phyloP scores from a whole-genome alignment of 2,113 vertebrate species.

The Crocuta crocuta region DNA sequence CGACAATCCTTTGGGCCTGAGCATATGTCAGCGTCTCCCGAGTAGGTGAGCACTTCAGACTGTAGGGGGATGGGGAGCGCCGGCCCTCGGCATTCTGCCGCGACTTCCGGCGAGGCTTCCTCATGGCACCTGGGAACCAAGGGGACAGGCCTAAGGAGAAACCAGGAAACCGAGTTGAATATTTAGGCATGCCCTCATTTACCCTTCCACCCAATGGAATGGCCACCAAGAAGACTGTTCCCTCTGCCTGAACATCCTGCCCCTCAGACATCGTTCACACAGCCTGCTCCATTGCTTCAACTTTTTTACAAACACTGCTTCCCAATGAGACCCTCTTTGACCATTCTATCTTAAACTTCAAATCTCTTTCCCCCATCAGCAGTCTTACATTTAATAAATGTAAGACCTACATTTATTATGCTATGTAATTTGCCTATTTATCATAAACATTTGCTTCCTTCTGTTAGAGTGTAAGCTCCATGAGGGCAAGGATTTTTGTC shows the following conservation, averaged over 20 bases:
- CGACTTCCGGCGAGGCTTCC: slow-evolving; percentile 94
- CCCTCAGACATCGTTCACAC: background rate
- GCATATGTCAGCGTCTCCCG: slow-evolving; percentile 96
- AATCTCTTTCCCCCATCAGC: background rate
- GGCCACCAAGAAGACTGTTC: background rate
- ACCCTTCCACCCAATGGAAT: background rate
- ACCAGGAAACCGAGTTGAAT: slow-evolving; percentile 27
- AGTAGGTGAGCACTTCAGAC: slow-evolving; percentile 93
- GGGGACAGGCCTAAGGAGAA: slow-evolving; percentile 51
- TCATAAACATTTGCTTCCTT: background rate
- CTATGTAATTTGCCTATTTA: background rate
- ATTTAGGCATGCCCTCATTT: background rate
- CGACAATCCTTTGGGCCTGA: slow-evolving; percentile 97
- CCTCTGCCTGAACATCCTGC: background rate
- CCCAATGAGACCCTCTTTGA: background rate
- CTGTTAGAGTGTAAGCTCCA: background rate
- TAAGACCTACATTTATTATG: background rate
- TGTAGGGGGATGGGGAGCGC: slow-evolving; percentile 94
- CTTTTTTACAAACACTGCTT: background rate
- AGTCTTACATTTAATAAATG: background rate
- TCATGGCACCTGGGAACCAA: slow-evolving; percentile 88
- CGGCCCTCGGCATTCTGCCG: slow-evolving; percentile 87
- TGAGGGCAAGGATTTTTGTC: background rate
- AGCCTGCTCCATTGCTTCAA: slow-evolving; percentile 2
- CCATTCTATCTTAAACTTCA: background rate